Evolutionary conservation across 2,113 vertebrate genomes (phyloP).

Genomic region (Dromaius novaehollandiae): DNA sequence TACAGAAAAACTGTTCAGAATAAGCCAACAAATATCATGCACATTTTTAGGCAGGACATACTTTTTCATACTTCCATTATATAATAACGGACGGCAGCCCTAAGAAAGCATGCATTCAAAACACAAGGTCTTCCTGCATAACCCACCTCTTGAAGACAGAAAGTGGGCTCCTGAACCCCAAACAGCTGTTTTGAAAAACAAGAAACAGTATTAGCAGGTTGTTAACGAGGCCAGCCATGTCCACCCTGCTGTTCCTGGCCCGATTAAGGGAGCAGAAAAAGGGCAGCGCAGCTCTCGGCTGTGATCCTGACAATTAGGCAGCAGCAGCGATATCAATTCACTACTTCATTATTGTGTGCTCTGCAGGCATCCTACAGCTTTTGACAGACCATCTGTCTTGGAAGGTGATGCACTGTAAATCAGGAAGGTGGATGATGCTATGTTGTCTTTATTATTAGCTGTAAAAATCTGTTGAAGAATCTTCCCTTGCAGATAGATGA

Average conservation of each 20-base stretch:
- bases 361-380: slow-evolving; percentile 55
- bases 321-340: slow-evolving; percentile 62
- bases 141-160: slow-evolving; percentile 86
- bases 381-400: slow-evolving; percentile 60
- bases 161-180: slow-evolving; percentile 75
- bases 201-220: slow-evolving; percentile 78
- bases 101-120: slow-evolving; percentile 2
- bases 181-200: slow-evolving; percentile 77
- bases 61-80: neutral
- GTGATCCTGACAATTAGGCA: slow-evolving; percentile 56
- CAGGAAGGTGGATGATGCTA: slow-evolving; percentile 20
- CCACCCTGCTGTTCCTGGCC: slow-evolving; percentile 63
- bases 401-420: slow-evolving; percentile 25
- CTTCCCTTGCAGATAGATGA: neutral
- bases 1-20: neutral
- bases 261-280: slow-evolving; percentile 51
- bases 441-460: slow-evolving; percentile 16
- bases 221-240: slow-evolving; percentile 80
- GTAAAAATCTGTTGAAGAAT: slow-evolving; percentile 6
- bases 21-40: neutral
- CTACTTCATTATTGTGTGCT: slow-evolving; percentile 72
- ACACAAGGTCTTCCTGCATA: neutral
- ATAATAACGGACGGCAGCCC: neutral
- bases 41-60: neutral
- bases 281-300: slow-evolving; percentile 36